phyloP scores from a whole-genome alignment of 2,113 vertebrate genomes.

The Atherinomorus stipes region DNA sequence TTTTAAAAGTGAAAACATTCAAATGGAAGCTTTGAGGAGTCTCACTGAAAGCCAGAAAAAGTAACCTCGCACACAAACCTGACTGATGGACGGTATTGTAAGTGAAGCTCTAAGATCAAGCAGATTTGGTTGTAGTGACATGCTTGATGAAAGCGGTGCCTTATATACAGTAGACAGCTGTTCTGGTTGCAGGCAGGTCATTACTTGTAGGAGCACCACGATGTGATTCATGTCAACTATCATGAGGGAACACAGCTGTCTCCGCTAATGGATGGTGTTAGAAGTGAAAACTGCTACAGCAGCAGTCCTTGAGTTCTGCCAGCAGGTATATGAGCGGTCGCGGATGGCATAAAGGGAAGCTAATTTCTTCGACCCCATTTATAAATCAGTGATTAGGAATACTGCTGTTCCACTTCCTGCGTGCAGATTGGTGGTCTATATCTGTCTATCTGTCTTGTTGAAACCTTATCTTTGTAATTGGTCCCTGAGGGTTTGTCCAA shows the following conservation, averaged over 20 bases:
- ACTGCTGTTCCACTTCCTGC: constrained; percentile 67
- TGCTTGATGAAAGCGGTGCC: constrained; percentile 47
- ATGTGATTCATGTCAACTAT: constrained; percentile 53
- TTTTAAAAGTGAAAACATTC: not conserved
- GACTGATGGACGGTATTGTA: not conserved
- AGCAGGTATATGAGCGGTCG: not conserved
- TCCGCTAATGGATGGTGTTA: constrained; percentile 49
- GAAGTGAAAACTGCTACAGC: constrained; percentile 42
- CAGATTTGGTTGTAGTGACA: constrained; percentile 33
- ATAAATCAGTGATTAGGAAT: constrained; percentile 49
- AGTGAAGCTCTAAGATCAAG: constrained; percentile 7
- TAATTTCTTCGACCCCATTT: constrained; percentile 26
- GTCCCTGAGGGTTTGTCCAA: constrained; percentile 65
- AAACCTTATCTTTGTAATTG: constrained; percentile 75
- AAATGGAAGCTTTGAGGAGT: not conserved
- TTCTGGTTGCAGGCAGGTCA: constrained; percentile 42
- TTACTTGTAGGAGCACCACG: constrained; percentile 35
- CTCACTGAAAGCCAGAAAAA: not conserved
- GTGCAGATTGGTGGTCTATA: constrained; percentile 50
- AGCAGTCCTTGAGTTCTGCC: constrained; percentile 30
- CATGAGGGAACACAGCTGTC: constrained; percentile 58
- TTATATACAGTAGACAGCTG: constrained; percentile 46
- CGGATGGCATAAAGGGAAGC: constrained; percentile 9
- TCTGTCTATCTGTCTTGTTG: constrained; percentile 26
- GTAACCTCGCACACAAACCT: no score